These are phyloP conservation scores for Nasua narica DNA, from an alignment of 2,797 vertebrate genomes.

Conservation along the genomic window DNA sequence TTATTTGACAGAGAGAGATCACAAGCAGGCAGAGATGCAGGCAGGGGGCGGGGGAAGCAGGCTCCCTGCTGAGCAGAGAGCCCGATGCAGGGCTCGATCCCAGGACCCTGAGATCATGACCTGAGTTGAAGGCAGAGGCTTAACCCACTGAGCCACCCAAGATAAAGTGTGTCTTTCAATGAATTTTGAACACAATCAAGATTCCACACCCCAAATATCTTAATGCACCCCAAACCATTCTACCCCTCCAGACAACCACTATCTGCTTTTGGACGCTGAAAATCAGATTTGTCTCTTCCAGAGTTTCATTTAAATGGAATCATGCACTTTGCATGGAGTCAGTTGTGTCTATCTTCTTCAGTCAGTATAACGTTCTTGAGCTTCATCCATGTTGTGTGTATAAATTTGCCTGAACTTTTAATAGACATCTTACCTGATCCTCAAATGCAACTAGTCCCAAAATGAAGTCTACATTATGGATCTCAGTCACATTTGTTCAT, in stretches of 20 bases:
- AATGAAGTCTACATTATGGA: not conserved
- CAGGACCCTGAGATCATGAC: too few species aligned
- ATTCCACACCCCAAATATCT: not conserved
- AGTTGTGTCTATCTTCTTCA: not conserved
- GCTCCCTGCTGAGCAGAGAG: too few species aligned
- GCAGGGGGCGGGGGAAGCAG: too few species aligned
- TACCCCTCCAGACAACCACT: not conserved
- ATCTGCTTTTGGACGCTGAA: not conserved
- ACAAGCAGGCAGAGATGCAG: too few species aligned
- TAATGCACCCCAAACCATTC: not conserved
- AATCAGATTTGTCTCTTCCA: not conserved
- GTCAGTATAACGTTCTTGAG: not conserved
- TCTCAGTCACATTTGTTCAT: not conserved
- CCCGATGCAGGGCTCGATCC: too few species aligned
- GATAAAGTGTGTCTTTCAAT: not conserved
- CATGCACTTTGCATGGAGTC: not conserved
- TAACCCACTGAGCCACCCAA: too few species aligned
- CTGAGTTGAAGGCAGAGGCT: too few species aligned
- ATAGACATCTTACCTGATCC: not conserved
- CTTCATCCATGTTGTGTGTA: not conserved
- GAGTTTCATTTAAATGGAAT: not conserved
- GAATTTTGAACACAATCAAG: not conserved
- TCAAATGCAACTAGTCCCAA: not conserved
- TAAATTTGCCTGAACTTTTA: not conserved
- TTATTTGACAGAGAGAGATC: too few species aligned